Evolutionary conservation across 2,113 vertebrate species (phyloP), one percentile per base, ranked within the genome.

Genomic region (Pluvialis apricaria): DNA sequence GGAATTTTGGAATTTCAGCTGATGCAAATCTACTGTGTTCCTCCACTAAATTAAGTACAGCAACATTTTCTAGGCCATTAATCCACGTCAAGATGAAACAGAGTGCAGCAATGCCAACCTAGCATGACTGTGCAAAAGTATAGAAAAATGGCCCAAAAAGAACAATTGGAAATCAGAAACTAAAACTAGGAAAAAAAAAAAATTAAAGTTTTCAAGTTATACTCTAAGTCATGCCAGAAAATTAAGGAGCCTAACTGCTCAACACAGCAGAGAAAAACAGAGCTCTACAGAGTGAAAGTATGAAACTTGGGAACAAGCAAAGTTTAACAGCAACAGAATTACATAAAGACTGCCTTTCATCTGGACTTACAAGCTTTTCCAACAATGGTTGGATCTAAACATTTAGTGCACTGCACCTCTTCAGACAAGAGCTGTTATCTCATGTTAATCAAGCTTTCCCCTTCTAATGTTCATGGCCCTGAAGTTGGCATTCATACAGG

Each of bases 401-500:
- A 95, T 96, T 96, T 73, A 97, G 95, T 97, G 94, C 88, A 82
- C 45, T 96, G 96, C 96, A 97, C 96, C 96, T 96, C 97, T 96
- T 98, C 94, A 98, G 95, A 96, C 88, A 97, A 97, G 80, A 97
- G 94, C 96, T 94, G 76, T 86, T 92, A 96, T 95, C 95, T 97
- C 71, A 54, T 58, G 92, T 96, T 94, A 95, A 95, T 92, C 45
- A 94, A 96, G 88, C 85, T 94, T 94, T 95, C 69, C 86, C 92
- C 92, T 95, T 97, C 97, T 98, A 96, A 96, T 44, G 71, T 91
- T 97, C 97, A 97, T 94, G 96, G 97, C 98, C 98, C 85, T 97
- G 94, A 98, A 98, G 98, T 99, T 99, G 98, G 98, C 98, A 99
- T 99, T 99, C 98, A 99, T 98, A 99, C 98, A 99, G 98, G 99